Base-by-base conservation (phyloP, 1,140 invertebrate genomes). In the Ostrea denselamellosa region DNA sequence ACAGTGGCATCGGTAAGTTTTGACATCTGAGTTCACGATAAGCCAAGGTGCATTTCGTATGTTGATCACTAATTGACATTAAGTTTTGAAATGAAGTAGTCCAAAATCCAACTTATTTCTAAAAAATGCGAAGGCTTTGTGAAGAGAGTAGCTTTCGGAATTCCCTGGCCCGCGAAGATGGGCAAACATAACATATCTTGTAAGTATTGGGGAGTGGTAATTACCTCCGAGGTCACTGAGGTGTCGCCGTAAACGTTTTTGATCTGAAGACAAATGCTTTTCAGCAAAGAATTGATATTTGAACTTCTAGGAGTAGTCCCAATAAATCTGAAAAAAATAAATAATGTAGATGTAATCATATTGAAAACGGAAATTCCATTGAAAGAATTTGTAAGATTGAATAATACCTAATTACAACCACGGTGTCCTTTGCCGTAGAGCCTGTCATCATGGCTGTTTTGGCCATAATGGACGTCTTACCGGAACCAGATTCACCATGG, bases 261-360 rank as follows among this genome's bases (percentile, higher is more conserved):
- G 58, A 89, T 90, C 62, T 91, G 90, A 82, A 52, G 25, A 28
- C 83, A 87, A 56, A 91, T 62, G 68, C 83, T 89, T 14, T 22
- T 54, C 52, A 91, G 58, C 17, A 91, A 81, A 34, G 87, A 84
- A 34, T 83, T 85, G 8, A 91, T 22, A 53, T 88, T 87, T 14
- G 89, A 89, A 82, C 88, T 90, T n/a, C 88, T 84, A 12, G 90
- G 90, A 51, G 89, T 90, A 56, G 90, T 91, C 19, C 90, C 90
- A 81, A 90, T 86, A 85, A 94, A 94, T 85, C 93, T 93, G 83
- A 17, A 85, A 87, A 25, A 83, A 83, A 58, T 83, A 34, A 1
- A 5, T 44, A 44, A 44, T 44, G 34, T 5, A 44, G 34, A 44
- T 2, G 34, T 5, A 44, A 44, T 5, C 34, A 44, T 44, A 44